These are phyloP conservation scores for Porphyrio hochstetteri DNA, from an alignment of 2,113 vertebrate genomes.

Conservation along the genomic window DNA sequence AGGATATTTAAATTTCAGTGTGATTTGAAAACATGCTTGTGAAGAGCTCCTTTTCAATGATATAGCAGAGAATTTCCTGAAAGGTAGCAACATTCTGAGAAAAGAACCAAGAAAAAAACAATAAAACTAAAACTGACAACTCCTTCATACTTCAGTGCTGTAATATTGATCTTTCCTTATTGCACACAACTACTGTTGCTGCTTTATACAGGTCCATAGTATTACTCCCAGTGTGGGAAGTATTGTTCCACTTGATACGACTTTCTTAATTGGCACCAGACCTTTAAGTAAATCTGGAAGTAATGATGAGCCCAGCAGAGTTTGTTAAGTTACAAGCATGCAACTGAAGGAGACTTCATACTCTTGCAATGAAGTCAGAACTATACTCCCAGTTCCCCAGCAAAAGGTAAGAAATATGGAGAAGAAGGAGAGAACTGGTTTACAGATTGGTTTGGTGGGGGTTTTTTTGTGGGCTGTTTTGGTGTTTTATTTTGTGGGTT, in stretches of 20 bases:
- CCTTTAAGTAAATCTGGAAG: background rate
- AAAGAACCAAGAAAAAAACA: rapidly evolving
- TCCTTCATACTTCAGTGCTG: background rate
- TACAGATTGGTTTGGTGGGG: background rate
- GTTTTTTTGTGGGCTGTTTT: no score
- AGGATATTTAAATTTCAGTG: background rate
- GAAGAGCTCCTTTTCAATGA: background rate
- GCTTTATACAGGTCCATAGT: background rate
- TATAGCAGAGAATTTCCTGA: background rate
- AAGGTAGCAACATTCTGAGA: background rate
- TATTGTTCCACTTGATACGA: background rate
- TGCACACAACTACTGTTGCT: background rate
- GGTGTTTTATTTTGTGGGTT: no score
- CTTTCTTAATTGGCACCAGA: background rate
- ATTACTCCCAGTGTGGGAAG: background rate
- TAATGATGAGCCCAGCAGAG: background rate
- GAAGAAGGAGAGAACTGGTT: background rate
- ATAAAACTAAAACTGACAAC: no score
- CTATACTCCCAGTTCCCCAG: background rate
- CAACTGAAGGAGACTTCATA: background rate
- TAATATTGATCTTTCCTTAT: background rate
- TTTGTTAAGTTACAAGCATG: background rate
- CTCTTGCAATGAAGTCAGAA: background rate
- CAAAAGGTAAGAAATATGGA: background rate
- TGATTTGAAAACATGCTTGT: background rate